Evolutionary conservation across 2,797 vertebrate genomes (phyloP).

Genomic region (Diglossa cyanea): DNA sequence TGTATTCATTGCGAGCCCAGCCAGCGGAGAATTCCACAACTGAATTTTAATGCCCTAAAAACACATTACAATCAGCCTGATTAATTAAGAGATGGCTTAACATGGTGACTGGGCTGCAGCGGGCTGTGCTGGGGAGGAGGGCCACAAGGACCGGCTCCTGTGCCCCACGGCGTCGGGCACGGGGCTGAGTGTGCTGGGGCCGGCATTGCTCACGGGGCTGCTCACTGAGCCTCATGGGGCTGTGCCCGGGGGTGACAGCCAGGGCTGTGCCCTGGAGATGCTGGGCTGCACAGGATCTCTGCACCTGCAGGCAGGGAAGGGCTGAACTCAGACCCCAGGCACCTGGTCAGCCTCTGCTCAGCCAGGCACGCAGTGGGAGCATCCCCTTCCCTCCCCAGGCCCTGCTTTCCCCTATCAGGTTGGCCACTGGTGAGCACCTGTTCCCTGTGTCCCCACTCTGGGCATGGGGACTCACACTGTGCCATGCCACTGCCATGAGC

Average conservation of each 20-base stretch:
- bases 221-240: neutral
- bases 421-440: neutral
- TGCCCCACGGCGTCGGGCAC: accelerated
- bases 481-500: neutral
- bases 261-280: neutral
- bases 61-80: conserved; percentile 64
- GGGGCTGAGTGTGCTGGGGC: accelerated
- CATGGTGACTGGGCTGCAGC: conserved; percentile 17
- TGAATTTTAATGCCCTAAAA: conserved; percentile 71
- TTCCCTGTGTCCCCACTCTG: neutral
- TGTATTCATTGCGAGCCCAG: conserved; percentile 61
- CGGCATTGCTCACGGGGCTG: neutral
- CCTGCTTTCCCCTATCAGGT: neutral
- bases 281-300: neutral
- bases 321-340: neutral
- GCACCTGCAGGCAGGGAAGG: neutral
- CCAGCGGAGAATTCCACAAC: conserved; percentile 60
- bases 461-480: neutral
- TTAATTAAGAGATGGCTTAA: conserved; percentile 67
- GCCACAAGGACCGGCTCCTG: accelerated
- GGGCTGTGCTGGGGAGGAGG: neutral
- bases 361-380: neutral
- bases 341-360: accelerated
- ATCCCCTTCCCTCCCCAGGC: neutral
- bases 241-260: neutral